Base-by-base conservation (phyloP, 1,140 invertebrate species). In the Neelides sp. region DNA sequence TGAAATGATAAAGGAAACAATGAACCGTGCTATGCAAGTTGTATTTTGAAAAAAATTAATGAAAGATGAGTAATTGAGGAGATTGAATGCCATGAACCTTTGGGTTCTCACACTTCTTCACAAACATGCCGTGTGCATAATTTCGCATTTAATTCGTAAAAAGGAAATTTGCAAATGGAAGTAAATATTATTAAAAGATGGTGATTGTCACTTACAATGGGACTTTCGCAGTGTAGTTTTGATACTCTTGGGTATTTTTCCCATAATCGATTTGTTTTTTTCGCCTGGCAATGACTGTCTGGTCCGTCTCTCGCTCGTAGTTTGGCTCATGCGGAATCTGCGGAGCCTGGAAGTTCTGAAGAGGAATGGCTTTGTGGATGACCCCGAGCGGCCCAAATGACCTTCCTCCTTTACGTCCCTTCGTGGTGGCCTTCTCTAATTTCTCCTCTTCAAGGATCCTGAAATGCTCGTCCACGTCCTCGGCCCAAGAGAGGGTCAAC, bases 201-300 rank as follows among this genome's bases (percentile, higher is more conserved):
- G n/a, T n/a, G n/a, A n/a, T 39, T 34, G 13, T 20, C 8, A 68
- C 73, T 73, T 76, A 85, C 83, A 75, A 80, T 44, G 85, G 83
- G 34, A 93, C 73, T 54, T 71, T 55, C 61, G 76, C 69, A 1
- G 73, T 64, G 59, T 92, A 95, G 66, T 78, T 78, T 45, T 84
- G 77, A 68, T 95, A 95, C 32, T 84, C 86, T 52, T 80, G 67
- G 10, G 89, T 94, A 64, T 91, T 92, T 72, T 93, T 94, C 19
- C 91, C 91, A 72, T 88, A 93, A 65, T 93, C 86, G 65, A 95
- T 89, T 68, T 92, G 85, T 68, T 93, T 94, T 64, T 92, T 85
- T 48, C 89, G 74, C 52, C 90, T 75, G 27, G 74, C 66, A 50
- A 95, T 64, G 8, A 85, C 67, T 17, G 55, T 67, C 13, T 77